Evolutionary conservation across 2,113 vertebrate species (phyloP).

Genomic region (Semnornis frantzii): DNA sequence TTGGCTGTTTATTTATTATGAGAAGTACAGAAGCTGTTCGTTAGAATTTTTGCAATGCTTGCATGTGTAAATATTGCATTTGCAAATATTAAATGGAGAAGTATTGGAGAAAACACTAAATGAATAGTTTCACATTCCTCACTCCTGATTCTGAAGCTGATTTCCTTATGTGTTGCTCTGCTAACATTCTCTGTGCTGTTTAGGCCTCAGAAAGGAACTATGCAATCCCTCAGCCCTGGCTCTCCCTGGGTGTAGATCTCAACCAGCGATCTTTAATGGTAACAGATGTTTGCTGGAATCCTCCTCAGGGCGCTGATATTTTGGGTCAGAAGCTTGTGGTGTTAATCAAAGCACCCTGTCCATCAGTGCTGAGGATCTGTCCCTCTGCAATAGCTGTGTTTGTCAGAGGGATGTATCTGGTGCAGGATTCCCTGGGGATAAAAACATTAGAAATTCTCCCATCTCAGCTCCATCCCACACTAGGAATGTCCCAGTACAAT

Average conservation of each 20-base stretch:
- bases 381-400: accelerated
- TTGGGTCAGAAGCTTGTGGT: constrained; percentile 30
- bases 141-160: not conserved
- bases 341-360: constrained; percentile 43
- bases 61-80: constrained; percentile 43
- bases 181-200: constrained; percentile 11
- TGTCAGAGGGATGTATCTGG: not conserved
- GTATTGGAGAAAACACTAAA: constrained; percentile 28
- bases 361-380: not conserved
- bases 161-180: constrained; percentile 16
- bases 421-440: not conserved
- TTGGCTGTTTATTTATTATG: constrained; percentile 39
- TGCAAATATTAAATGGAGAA: constrained; percentile 51
- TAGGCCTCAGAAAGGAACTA: constrained; percentile 22
- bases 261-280: constrained; percentile 43
- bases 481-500: not conserved
- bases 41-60: constrained; percentile 29
- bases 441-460: not conserved
- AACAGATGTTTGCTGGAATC: constrained; percentile 65
- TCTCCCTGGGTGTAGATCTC: constrained; percentile 24
- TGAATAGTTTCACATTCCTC: constrained; percentile 21
- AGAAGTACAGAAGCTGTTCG: constrained; percentile 30
- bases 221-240: not conserved
- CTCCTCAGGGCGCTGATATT: constrained; percentile 45
- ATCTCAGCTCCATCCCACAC: not conserved